Percentiles rank a stretch among this genome's conserved stretches.
Conservation (phyloP, 2,888 invertebrate genomes). For the Isoperla grammatica region DNA sequence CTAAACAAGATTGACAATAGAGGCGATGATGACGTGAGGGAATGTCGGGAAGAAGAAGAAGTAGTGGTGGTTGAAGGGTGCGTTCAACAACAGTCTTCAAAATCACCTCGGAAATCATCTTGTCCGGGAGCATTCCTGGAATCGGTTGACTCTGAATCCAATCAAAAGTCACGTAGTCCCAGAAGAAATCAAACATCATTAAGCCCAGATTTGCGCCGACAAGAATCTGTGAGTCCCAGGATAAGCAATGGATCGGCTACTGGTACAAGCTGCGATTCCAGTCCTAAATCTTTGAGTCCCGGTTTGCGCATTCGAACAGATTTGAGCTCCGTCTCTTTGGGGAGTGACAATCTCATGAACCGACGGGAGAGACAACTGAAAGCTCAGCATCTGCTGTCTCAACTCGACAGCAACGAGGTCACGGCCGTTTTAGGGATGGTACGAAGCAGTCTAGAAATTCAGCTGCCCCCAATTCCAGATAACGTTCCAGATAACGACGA, state of each 20-base stretch:
- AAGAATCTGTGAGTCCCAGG: too few species aligned
- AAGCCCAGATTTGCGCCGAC: too few species aligned
- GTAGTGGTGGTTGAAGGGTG: too few species aligned
- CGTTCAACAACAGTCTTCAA: too few species aligned
- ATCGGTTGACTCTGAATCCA: too few species aligned
- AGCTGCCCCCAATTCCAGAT: constrained; percentile 5
- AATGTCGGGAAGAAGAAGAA: too few species aligned
- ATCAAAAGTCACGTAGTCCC: too few species aligned
- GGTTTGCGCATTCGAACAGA: neutral
- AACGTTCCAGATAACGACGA: neutral
- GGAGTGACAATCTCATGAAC: neutral
- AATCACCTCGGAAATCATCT: too few species aligned
- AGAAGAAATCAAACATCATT: too few species aligned
- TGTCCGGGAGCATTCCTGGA: too few species aligned
- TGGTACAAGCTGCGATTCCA: neutral
- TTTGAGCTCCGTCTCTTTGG: neutral
- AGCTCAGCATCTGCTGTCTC: neutral
- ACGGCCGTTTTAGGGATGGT: constrained; percentile 1
- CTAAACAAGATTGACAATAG: neutral
- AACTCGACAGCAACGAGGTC: neutral
- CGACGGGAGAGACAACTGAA: neutral
- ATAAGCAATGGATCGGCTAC: neutral
- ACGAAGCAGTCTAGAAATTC: constrained; percentile 10
- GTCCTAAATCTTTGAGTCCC: neutral
- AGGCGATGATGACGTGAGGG: neutral